Conservation (phyloP, 2,113 vertebrate genomes). For the Salvelinus namaycush region DNA sequence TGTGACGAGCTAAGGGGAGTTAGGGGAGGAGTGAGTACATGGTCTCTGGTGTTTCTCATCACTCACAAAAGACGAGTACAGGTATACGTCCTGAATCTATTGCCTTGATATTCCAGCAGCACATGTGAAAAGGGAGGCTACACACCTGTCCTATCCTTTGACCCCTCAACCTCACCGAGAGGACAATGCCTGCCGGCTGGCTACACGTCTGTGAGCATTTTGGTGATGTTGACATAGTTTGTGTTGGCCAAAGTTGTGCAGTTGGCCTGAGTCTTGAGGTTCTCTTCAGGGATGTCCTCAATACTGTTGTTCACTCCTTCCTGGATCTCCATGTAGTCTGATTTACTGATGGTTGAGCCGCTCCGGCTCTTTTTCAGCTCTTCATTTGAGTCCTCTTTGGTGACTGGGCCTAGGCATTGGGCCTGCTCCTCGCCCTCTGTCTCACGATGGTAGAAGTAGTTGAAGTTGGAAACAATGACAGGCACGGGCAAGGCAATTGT, state of each 20-base stretch:
- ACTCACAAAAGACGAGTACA: conserved; percentile 1
- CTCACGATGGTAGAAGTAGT: conserved; percentile 99
- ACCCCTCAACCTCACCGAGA: conserved; percentile 23
- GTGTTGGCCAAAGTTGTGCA: conserved; percentile 98
- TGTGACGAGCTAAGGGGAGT: conserved; percentile 39
- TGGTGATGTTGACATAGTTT: conserved; percentile 99
- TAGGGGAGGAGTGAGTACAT: conserved; percentile 29
- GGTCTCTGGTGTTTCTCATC: conserved; percentile 30
- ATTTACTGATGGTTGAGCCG: conserved; percentile 96
- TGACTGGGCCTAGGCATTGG: conserved; percentile 91
- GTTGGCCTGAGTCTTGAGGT: conserved; percentile 91
- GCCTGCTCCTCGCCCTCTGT: conserved; percentile 98
- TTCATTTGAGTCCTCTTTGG: conserved; percentile 91
- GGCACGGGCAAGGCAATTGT: conserved; percentile 98
- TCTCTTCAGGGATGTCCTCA: conserved; percentile 95
- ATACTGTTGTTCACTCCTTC: conserved; percentile 95
- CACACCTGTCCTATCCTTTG: conserved; percentile 40
- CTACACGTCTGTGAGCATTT: conserved; percentile 99
- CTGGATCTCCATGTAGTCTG: conserved; percentile 98
- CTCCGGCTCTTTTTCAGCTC: conserved; percentile 98
- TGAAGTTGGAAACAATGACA: conserved; percentile 99
- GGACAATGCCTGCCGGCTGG: conserved; percentile 8
- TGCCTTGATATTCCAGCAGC: conserved; percentile 65
- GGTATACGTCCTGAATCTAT: conserved; percentile 52
- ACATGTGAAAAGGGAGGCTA: conserved; percentile 40